Percentiles rank a stretch among this genome's conserved stretches.
These are phyloP conservation scores for Ferdinandea cuprea DNA, from an alignment of 2,888 invertebrate genomes.

Conservation along the genomic window DNA sequence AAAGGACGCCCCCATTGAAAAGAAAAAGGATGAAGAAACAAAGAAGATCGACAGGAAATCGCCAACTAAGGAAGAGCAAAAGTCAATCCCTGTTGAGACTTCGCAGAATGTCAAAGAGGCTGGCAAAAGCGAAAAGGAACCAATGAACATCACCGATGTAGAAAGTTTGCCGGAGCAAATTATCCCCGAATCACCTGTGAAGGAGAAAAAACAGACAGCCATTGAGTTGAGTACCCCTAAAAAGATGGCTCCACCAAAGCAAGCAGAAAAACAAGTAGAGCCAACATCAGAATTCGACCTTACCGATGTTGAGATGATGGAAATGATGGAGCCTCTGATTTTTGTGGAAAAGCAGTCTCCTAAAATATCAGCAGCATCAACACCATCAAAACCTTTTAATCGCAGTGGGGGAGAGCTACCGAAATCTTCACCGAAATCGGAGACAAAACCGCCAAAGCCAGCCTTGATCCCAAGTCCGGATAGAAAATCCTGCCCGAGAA, in stretches of 20 bases:
- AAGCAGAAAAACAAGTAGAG: constrained; percentile 16
- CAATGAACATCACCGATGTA: constrained; percentile 2
- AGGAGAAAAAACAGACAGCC: neutral
- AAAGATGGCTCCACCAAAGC: neutral
- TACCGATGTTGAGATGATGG: constrained; percentile 78
- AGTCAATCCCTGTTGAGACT: neutral
- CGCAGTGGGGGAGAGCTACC: constrained; percentile 6
- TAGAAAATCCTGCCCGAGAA: constrained; percentile 75
- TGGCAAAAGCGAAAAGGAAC: constrained; percentile 25
- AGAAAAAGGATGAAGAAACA: constrained; percentile 58
- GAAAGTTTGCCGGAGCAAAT: constrained; percentile 13
- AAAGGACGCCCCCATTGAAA: constrained; percentile 39
- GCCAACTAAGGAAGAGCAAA: too few relatives aligned
- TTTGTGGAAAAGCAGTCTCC: constrained; percentile 18
- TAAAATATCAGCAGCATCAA: constrained; percentile 34
- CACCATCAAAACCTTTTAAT: constrained; percentile 47
- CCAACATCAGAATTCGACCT: constrained; percentile 10
- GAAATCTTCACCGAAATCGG: constrained; percentile 75
- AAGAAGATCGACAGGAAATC: constrained; percentile 33
- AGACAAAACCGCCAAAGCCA: constrained; percentile 75
- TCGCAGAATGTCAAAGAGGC: constrained; percentile 11
- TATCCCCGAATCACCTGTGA: constrained; percentile 5
- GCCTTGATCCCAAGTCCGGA: constrained; percentile 76
- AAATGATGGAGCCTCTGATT: constrained; percentile 76
- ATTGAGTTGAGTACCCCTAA: neutral